Conservation (phyloP, 2,888 invertebrate genomes). For the Elegia similella region DNA sequence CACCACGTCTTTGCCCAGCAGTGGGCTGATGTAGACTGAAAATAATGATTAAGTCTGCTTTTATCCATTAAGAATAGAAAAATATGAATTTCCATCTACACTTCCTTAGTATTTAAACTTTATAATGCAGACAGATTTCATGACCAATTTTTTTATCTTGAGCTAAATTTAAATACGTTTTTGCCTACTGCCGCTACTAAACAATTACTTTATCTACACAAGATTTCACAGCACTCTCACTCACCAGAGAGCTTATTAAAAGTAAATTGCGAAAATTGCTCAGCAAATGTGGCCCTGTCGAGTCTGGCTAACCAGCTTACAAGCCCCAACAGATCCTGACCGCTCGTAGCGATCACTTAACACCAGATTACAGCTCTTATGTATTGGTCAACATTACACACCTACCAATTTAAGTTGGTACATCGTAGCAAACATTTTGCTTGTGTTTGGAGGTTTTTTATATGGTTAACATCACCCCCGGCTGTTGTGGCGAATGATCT, state of each 20-base stretch:
- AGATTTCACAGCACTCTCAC: constrained; percentile 63
- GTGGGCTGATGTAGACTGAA: too few relatives aligned
- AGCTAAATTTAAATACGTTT: too few relatives aligned
- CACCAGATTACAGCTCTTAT: constrained; percentile 29
- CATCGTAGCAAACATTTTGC: constrained; percentile 29
- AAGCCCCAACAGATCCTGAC: constrained; percentile 37
- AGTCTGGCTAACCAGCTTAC: constrained; percentile 68
- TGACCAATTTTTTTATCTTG: too few relatives aligned
- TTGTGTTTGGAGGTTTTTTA: constrained; percentile 26
- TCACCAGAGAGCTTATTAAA: constrained; percentile 73
- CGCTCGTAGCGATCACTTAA: constrained; percentile 29
- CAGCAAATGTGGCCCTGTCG: constrained; percentile 74
- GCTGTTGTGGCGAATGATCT: constrained; percentile 53
- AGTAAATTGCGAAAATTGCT: constrained; percentile 80
- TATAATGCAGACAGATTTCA: too few relatives aligned
- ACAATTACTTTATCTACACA: constrained; percentile 37
- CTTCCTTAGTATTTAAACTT: too few relatives aligned
- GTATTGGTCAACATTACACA: constrained; percentile 10
- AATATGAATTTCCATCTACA: too few relatives aligned
- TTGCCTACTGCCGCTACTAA: constrained; percentile 35
- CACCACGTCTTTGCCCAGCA: too few relatives aligned
- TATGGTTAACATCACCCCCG: constrained; percentile 44
- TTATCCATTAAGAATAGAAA: too few relatives aligned
- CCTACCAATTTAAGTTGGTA: constrained; percentile 23
- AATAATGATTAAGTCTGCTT: too few relatives aligned